Percentiles rank a stretch among this genome's conserved stretches.
These are phyloP conservation scores for Peromyscus attwateri DNA, from an alignment of 2,797 vertebrate species.

Conservation along the genomic window DNA sequence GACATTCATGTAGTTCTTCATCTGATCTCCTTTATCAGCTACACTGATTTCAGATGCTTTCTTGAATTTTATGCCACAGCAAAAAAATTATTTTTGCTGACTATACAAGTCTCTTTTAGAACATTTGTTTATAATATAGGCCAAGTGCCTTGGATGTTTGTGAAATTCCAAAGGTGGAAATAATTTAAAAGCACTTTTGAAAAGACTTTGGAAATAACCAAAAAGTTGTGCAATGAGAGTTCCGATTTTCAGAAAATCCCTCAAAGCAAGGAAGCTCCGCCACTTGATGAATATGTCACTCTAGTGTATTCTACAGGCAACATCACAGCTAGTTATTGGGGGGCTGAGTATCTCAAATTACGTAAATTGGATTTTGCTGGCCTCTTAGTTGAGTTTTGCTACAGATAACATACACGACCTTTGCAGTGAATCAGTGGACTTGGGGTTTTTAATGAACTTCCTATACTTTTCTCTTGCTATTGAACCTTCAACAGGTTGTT, in stretches of 20 bases:
- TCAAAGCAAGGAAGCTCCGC: constrained; percentile 53
- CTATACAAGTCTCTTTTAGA: constrained; percentile 52
- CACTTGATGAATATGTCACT: constrained; percentile 40
- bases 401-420: constrained; percentile 1
- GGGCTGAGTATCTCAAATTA: constrained; percentile 65
- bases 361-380: constrained; percentile 36
- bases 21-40: constrained; percentile 59
- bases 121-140: constrained; percentile 48
- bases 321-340: constrained; percentile 29
- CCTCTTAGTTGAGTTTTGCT: constrained; percentile 6
- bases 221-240: constrained; percentile 21
- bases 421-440: background rate
- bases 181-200: constrained; percentile 71
- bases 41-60: constrained; percentile 65
- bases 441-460: background rate
- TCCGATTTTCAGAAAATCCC: constrained; percentile 70
- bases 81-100: constrained; percentile 44
- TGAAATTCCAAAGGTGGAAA: constrained; percentile 57
- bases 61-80: constrained; percentile 50
- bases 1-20: constrained; percentile 69
- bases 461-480: constrained; percentile 2
- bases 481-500: background rate
- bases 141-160: background rate
- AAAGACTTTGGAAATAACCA: constrained; percentile 19
- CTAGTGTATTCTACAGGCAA: constrained; percentile 20